phyloP scores from a whole-genome alignment of 2,797 vertebrate species.

The Microhierax caerulescens region DNA sequence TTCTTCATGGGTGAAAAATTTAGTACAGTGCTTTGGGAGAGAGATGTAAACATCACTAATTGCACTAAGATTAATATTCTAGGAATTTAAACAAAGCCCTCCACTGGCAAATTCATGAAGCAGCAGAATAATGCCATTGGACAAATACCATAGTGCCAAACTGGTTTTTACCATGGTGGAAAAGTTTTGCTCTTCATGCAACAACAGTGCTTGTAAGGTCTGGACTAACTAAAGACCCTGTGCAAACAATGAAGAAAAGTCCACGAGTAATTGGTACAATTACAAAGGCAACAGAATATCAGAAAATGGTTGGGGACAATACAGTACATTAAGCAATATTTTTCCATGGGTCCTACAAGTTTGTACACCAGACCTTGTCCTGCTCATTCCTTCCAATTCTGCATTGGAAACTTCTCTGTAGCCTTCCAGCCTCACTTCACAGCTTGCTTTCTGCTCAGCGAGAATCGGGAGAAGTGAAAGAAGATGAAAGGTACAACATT shows the following conservation, averaged over 20 bases:
- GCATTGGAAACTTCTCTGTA: not conserved
- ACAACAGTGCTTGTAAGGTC: not conserved
- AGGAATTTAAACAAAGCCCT: constrained; percentile 6
- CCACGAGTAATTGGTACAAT: not conserved
- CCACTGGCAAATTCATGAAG: not conserved
- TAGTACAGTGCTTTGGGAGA: not conserved
- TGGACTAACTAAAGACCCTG: not conserved
- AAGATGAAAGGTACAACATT: not conserved
- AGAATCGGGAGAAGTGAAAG: not conserved
- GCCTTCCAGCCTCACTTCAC: not conserved
- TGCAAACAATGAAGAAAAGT: not conserved
- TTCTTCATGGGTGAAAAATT: not conserved
- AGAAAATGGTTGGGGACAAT: not conserved
- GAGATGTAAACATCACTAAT: constrained; percentile 17
- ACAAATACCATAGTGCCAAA: not conserved
- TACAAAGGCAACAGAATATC: not conserved
- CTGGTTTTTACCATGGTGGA: not conserved
- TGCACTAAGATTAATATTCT: constrained; percentile 31
- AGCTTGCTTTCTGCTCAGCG: not conserved
- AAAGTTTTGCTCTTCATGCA: constrained; percentile 2
- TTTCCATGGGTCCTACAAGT: not conserved
- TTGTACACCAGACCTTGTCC: not conserved
- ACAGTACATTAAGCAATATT: not conserved
- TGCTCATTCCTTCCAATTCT: not conserved
- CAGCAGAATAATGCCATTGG: not conserved